Percentiles rank a stretch among this genome's conserved stretches.
Evolutionary conservation across 2,888 invertebrate species (phyloP).

Genomic region (Cryptosula pallasiana): DNA sequence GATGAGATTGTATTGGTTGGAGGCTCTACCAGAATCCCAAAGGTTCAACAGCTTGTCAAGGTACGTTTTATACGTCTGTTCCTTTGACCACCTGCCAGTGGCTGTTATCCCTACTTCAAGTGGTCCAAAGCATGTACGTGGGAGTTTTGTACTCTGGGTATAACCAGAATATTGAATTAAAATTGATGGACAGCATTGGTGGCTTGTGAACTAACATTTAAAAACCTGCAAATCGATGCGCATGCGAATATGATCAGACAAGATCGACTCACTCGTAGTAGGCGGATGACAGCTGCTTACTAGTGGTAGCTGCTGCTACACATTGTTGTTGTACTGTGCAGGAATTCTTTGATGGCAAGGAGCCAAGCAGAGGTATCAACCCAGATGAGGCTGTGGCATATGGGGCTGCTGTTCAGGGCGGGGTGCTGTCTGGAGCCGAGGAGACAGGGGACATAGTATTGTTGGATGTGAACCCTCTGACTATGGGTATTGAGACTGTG

Average conservation of each 20-base stretch:
- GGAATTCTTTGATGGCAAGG: slow-evolving; percentile 86
- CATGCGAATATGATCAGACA: no score
- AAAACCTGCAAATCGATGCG: no score
- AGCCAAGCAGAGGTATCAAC: slow-evolving; percentile 95
- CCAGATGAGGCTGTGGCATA: slow-evolving; percentile 99
- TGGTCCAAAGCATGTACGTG: no score
- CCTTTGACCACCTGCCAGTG: not conserved
- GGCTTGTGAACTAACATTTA: no score
- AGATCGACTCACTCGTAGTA: no score
- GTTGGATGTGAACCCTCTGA: slow-evolving; percentile 95
- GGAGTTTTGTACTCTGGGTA: no score
- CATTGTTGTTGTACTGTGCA: slow-evolving; percentile 18
- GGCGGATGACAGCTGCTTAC: not conserved
- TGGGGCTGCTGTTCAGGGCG: slow-evolving; percentile 97
- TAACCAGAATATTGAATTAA: no score
- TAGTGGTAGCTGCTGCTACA: not conserved
- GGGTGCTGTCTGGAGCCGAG: slow-evolving; percentile 93
- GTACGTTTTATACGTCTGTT: not conserved
- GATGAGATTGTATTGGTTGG: slow-evolving; percentile 98
- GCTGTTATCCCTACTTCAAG: not conserved
- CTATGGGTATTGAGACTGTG: slow-evolving; percentile 98
- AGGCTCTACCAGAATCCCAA: slow-evolving; percentile 98
- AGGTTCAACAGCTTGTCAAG: slow-evolving; percentile 66
- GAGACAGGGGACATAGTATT: slow-evolving; percentile 90
- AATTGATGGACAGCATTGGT: no score